phyloP scores from a whole-genome alignment of 2,113 vertebrate genomes.

The Syngnathus scovelli region DNA sequence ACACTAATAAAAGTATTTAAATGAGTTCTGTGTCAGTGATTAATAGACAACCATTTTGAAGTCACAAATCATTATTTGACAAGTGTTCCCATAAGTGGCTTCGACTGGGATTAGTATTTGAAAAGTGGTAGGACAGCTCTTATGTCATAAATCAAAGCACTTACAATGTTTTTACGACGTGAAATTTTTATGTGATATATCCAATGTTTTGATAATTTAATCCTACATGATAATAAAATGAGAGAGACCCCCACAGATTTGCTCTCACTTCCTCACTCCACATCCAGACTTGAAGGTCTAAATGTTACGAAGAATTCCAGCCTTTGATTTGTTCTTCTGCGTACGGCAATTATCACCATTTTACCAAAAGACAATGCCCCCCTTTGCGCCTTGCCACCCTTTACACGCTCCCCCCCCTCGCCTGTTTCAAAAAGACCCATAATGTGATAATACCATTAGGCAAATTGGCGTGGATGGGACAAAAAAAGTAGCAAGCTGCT shows the following conservation, averaged over 20 bases:
- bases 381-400: constrained; percentile 6
- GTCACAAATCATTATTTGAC: no score
- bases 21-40: no score
- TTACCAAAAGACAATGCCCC: constrained; percentile 30
- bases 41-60: no score
- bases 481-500: constrained; percentile 40
- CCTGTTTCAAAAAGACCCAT: constrained; percentile 32
- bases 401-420: neutral
- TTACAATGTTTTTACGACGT: no score
- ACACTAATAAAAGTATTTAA: no score
- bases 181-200: no score
- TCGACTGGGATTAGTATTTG: no score
- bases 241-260: neutral
- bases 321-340: constrained; percentile 1
- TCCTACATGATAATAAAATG: neutral
- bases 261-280: neutral
- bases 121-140: no score
- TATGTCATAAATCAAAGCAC: no score
- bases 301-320: neutral
- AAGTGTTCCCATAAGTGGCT: no score
- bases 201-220: no score
- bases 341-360: constrained; percentile 16
- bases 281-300: neutral
- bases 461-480: constrained; percentile 62
- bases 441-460: constrained; percentile 60